Base-by-base conservation (phyloP, 2,888 invertebrate species). In the Tachina fera region DNA sequence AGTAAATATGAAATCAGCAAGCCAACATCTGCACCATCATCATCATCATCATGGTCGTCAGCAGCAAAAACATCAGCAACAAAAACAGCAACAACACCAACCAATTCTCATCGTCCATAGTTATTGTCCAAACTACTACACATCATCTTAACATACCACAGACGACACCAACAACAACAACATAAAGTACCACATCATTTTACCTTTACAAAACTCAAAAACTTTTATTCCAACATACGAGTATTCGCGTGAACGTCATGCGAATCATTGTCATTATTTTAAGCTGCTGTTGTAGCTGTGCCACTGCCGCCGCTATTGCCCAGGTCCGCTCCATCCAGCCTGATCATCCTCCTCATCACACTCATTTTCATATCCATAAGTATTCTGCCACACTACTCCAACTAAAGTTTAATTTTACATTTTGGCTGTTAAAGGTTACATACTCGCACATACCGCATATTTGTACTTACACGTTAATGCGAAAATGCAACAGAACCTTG, bases 1-100 rank as follows among this genome's bases (percentile, higher is more conserved):
- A 91, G 90, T 91, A 91, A 91, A 91, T 91, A 91, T 91, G 90
- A 89, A 90, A 91, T 91, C 86, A 86, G 78, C 85, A 65, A 70
- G 70, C 82, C 82, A 85, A 82, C 85, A 85, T 85, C 85, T 85
- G 85, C 82, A 82, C 53, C 82, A 82, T 82, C 80, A 89, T 74
- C 83, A 71, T 63, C 86, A 51, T 39, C 74, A 43, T 68, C 74
- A 39, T 51, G 43, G n/a, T 51, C 77, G 9, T 47, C 72, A 47
- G 67, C 76, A 47, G 56, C 75, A 19, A 49, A 70, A 74, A 13
- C 74, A 81, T 49, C 80, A 89, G 56, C 74, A 70, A 41, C 74
- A 53, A n/a, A n/a, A n/a, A 22, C 78, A 56, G 0, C 22, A 56
- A n/a, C 56, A 58, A 5, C 56, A 51, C n/a, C 67, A 19, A 51